Conservation (phyloP, 2,113 vertebrate species). For the Anseranas semipalmata region DNA sequence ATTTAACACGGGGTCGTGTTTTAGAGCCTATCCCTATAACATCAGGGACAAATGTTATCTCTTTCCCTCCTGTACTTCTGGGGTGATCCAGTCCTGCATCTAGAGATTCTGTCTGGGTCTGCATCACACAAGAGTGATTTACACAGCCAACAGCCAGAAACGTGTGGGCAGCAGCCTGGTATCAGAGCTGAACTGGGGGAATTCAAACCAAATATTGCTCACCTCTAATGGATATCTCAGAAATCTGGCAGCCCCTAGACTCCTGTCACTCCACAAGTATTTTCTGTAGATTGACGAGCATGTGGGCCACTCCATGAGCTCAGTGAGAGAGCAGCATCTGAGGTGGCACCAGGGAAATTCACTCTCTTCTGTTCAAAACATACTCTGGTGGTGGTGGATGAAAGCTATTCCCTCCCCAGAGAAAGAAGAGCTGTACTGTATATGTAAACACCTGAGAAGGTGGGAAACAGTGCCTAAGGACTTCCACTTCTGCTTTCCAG, state of each 20-base stretch:
- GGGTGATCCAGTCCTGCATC: fast-evolving
- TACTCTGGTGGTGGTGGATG: neutral
- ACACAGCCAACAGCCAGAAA: neutral
- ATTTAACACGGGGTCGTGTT: neutral
- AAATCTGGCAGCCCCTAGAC: neutral
- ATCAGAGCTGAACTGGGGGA: neutral
- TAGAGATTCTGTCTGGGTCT: neutral
- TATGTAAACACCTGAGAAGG: neutral
- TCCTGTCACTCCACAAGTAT: neutral
- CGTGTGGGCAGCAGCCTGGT: neutral
- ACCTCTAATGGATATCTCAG: neutral
- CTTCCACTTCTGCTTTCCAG: neutral
- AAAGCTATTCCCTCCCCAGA: neutral
- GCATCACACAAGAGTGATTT: neutral
- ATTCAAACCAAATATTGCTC: neutral
- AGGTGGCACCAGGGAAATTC: neutral
- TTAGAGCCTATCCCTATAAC: neutral
- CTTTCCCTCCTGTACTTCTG: neutral
- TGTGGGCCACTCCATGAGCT: neutral
- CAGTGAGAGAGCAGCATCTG: neutral
- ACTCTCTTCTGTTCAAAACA: neutral
- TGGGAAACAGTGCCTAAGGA: neutral
- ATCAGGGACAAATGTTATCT: neutral
- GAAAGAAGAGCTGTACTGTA: neutral
- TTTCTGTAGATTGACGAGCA: neutral